These are phyloP conservation scores for Calcarius lapponicus DNA, from an alignment of 2,797 vertebrate species.

Conservation along the genomic window DNA sequence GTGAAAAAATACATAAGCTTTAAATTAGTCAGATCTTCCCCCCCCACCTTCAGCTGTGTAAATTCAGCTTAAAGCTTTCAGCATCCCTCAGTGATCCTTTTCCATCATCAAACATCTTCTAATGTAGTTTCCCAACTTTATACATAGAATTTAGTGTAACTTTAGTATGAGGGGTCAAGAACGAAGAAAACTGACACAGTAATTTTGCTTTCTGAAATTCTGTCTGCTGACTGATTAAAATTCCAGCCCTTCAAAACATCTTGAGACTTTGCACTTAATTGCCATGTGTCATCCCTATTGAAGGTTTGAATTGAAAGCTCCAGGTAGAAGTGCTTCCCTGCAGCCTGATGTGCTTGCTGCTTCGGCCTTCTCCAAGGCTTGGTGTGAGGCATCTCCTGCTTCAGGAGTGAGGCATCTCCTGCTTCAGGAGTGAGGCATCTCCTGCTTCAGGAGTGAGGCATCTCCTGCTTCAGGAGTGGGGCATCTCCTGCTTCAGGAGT, in stretches of 20 bases:
- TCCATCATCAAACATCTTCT: neutral
- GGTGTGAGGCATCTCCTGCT: neutral
- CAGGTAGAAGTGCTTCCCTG: slow-evolving; percentile 3
- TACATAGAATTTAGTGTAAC: neutral
- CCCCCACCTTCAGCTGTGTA: neutral
- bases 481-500: neutral
- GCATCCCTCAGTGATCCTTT: neutral
- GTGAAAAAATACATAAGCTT: neutral
- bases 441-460: accelerated
- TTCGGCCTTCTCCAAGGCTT: neutral
- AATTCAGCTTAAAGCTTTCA: neutral
- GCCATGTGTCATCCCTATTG: neutral
- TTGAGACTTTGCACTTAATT: slow-evolving; percentile 21
- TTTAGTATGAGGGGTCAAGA: neutral
- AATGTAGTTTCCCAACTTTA: neutral
- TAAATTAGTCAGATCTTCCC: neutral
- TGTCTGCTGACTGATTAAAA: neutral
- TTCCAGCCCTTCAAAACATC: neutral
- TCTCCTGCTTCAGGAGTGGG: no score
- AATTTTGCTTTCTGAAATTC: neutral
- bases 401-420: accelerated
- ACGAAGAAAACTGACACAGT: neutral
- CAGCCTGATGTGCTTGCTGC: neutral
- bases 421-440: neutral
- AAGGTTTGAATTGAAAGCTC: neutral